phyloP scores from a whole-genome alignment of 2,888 invertebrate species.

The Drosophila rubida region DNA sequence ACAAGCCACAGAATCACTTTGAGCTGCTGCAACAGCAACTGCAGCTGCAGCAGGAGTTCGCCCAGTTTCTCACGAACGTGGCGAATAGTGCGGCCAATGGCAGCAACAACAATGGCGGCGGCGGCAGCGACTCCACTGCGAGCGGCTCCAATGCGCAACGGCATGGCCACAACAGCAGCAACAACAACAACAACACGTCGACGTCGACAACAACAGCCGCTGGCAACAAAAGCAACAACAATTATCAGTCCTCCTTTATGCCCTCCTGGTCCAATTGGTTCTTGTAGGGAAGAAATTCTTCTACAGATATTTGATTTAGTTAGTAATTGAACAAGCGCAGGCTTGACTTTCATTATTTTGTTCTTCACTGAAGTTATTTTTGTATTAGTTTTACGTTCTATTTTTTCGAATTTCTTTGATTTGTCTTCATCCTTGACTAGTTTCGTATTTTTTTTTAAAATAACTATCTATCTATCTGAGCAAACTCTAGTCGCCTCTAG shows the following conservation, averaged over 20 bases:
- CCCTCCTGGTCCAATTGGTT: slow-evolving; percentile 75
- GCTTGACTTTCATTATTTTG: not conserved
- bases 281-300: slow-evolving; percentile 14
- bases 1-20: slow-evolving; percentile 81
- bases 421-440: slow-evolving; percentile 3
- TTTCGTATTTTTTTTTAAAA: slow-evolving; percentile 3
- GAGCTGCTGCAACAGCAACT: slow-evolving; percentile 81
- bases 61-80: slow-evolving; percentile 79
- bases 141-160: slow-evolving; percentile 24
- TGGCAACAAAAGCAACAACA: slow-evolving; percentile 49
- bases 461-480: slow-evolving; percentile 15
- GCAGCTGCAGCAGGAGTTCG: slow-evolving; percentile 82
- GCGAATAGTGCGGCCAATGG: slow-evolving; percentile 61
- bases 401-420: not conserved
- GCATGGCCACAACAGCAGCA: slow-evolving; percentile 9
- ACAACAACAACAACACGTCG: slow-evolving; percentile 2
- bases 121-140: slow-evolving; percentile 12
- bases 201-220: slow-evolving; percentile 21
- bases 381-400: not conserved
- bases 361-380: not conserved
- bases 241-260: slow-evolving; percentile 58
- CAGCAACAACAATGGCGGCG: slow-evolving; percentile 14
- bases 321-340: not conserved
- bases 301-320: not conserved
- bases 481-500: slow-evolving; percentile 51